Conservation (phyloP, 2,797 vertebrate genomes). For the Falco columbarius region DNA sequence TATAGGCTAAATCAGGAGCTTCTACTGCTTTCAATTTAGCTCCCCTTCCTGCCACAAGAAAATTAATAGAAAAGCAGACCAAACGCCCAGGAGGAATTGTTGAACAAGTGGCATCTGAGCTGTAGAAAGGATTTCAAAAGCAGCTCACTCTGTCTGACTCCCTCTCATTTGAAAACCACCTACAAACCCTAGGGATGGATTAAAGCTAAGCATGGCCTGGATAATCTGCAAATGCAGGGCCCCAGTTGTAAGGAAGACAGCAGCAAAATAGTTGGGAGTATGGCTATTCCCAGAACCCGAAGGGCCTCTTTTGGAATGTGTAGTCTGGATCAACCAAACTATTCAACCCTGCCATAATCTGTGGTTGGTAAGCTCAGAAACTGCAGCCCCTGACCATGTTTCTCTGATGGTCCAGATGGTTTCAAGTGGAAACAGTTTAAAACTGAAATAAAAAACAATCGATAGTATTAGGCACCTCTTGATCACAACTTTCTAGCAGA, state of each 20-base stretch:
- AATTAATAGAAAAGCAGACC: conserved; percentile 49
- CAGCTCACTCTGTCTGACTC: neutral
- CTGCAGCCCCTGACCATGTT: rapidly evolving
- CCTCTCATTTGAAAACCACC: neutral
- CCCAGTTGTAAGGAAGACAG: neutral
- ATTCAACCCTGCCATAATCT: neutral
- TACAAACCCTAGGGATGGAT: conserved; percentile 10
- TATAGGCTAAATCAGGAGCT: neutral
- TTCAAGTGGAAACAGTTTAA: neutral
- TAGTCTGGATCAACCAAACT: neutral
- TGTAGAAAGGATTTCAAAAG: conserved; percentile 45
- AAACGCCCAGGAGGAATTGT: conserved; percentile 33
- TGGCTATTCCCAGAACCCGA: neutral
- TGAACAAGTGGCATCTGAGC: conserved; percentile 43
- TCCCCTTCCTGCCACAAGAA: conserved; percentile 9
- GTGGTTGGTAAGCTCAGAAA: neutral
- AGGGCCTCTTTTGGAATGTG: neutral
- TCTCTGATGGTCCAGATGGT: neutral
- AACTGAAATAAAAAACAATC: neutral
- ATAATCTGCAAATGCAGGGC: neutral
- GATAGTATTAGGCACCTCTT: neutral
- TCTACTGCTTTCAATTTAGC: conserved; percentile 35
- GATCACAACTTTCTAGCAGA: neutral
- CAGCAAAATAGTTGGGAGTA: neutral
- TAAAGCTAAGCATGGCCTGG: conserved; percentile 17